These are phyloP conservation scores for Belgica antarctica DNA, from an alignment of 2,888 invertebrate species.

Conservation along the genomic window DNA sequence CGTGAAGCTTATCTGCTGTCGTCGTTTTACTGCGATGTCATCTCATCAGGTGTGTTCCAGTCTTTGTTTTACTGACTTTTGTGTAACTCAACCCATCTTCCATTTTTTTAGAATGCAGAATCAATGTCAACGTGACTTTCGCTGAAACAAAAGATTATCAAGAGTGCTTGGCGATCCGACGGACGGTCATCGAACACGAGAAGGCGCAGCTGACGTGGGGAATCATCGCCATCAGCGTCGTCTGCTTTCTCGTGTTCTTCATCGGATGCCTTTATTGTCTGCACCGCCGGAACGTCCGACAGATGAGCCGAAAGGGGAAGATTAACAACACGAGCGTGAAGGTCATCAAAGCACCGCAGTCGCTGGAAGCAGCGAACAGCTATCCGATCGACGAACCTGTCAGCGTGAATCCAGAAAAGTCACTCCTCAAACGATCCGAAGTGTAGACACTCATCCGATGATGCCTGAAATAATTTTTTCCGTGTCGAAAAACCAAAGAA, in stretches of 20 bases:
- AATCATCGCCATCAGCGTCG: slow-evolving; percentile 56
- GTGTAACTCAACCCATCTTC: no score
- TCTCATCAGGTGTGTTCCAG: slow-evolving; percentile 19
- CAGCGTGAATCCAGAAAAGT: slow-evolving; percentile 19
- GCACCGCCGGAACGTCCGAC: slow-evolving; percentile 32
- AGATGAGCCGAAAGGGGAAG: slow-evolving; percentile 22
- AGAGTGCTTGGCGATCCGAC: slow-evolving; percentile 9
- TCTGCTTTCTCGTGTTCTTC: slow-evolving; percentile 57
- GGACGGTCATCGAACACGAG: slow-evolving; percentile 30
- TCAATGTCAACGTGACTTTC: background rate
- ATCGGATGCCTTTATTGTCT: slow-evolving; percentile 49
- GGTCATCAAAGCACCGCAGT: background rate
- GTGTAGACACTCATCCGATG: no score
- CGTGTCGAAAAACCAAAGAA: slow-evolving; percentile 35
- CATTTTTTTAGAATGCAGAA: slow-evolving; percentile 15
- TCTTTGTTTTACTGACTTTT: background rate
- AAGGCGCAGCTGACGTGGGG: slow-evolving; percentile 55
- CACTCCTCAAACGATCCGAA: slow-evolving; percentile 31
- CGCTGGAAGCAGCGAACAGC: background rate
- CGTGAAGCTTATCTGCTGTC: slow-evolving; percentile 19
- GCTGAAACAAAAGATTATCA: slow-evolving; percentile 33
- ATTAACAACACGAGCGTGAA: slow-evolving; percentile 16
- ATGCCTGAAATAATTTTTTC: background rate
- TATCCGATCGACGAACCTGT: no score
- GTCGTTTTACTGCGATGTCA: slow-evolving; percentile 23